Evolutionary conservation across 2,888 invertebrate species (phyloP), one percentile per base, ranked within the genome.

Genomic region (Drosophila mulleri): DNA sequence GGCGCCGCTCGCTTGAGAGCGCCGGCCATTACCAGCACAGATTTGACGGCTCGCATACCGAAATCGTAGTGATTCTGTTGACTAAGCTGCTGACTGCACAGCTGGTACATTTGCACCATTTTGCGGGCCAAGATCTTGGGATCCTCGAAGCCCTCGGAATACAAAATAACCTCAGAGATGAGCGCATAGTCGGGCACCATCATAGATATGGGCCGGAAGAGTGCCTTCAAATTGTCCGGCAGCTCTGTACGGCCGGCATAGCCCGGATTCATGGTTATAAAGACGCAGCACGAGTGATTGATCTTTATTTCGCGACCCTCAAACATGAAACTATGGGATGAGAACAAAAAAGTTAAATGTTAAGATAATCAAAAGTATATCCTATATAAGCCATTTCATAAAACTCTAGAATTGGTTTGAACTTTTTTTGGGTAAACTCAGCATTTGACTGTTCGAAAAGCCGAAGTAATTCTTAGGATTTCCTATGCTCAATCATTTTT

Each of bases 31-130:
- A 98, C 97, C 85, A 98, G 93, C 2, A 98, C 98, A 89, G 96
- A 98, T 91, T 98, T 98, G 0, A 98, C 98, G 1, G 98, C 98
- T 75, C 98, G 94, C 98, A 98, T 98, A 42, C 97, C 97, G 88
- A 98, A 98, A 92, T 98, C 98, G 89, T 98, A 98, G 89, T 98
- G 98, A 90, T 98, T 96, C 90, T 98, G 98, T 83, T 98, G 97
- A 0, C 97, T 98, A 2, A 98, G 94, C 91, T 98, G 98, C 91
- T 98, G 98, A 83, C 97, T 97, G 87, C 97, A 97, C 7, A 98
- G 93, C 87, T 97, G 97, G 93, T 98, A 98, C 97, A 98, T 97
- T 92, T 97, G 96, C 0, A 97, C 96, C 97, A 98, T 98, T 92
- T 98, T 98, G 89, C 96, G 95, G 0, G 98, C 97, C n/a, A 98